phyloP scores from a whole-genome alignment of 2,797 vertebrate genomes.

The Periparus ater region DNA sequence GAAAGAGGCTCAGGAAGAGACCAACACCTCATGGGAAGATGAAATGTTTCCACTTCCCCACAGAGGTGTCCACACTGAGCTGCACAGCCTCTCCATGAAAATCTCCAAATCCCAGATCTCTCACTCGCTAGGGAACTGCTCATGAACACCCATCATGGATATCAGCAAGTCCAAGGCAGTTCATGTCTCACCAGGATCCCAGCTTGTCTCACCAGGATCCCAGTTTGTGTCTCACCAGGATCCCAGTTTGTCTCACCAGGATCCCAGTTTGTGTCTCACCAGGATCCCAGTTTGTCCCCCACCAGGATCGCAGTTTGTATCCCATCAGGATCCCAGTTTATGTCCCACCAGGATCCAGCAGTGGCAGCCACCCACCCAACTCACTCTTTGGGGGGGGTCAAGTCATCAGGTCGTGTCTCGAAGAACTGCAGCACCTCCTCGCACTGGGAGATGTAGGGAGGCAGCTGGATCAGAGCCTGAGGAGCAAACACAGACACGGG shows the following conservation, averaged over 20 bases:
- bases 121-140: fast-evolving
- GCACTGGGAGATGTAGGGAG: conserved; percentile 97
- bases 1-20: not conserved
- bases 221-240: not conserved
- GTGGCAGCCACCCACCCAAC: conserved; percentile 34
- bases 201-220: not conserved
- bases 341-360: not conserved
- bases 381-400: conserved; percentile 96
- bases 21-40: not conserved
- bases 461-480: conserved; percentile 94
- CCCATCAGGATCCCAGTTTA: not conserved
- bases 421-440: conserved; percentile 97
- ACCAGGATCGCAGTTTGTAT: not conserved
- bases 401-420: conserved; percentile 94
- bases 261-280: not conserved
- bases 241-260: not conserved
- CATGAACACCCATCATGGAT: not conserved
- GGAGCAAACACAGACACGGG: not conserved
- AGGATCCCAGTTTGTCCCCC: not conserved
- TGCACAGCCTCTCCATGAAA: not conserved
- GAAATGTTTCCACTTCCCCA: not conserved
- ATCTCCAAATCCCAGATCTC: not conserved
- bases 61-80: not conserved
- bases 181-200: not conserved
- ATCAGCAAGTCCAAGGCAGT: not conserved